Base-by-base conservation (phyloP, 35 echinoderm and acorn worm species). In the Chiridota heheva region DNA sequence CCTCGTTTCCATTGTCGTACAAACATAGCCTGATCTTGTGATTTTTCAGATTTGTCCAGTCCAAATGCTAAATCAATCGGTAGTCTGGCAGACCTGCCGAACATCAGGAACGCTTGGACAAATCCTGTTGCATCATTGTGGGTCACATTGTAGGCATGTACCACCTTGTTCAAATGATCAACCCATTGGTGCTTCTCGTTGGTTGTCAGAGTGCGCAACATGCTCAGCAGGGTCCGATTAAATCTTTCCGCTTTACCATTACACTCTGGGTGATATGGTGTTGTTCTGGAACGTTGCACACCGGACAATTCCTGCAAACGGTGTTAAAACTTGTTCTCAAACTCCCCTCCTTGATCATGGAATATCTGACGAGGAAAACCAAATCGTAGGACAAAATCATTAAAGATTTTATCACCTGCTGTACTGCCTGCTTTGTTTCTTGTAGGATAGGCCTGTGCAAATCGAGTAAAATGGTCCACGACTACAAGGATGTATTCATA, bases 241-340 rank as follows among this genome's bases (percentile, higher is more conserved):
- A 91, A 78, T 3, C 88, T 12, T 80, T 91, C 81, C 15, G 42
- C 70, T 53, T 91, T 55, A 12, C 81, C 81, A 49, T 91, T 85
- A 10, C 87, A 68, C 36, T 76, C n/a, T 2, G 87, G 79, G 44
- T 90, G 87, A 40, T 90, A 90, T 41, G 87, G 87, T 30, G 87
- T 79, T 3, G 73, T 87, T 10, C 85, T 8, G 18, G 82, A 70
- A 25, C 31, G 44, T 71, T 65, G 36, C 5, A 75, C 71, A 18
- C 71, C 71, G 8, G 36, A 20, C 7, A 43, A 15, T 62, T 91
- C n/a, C 48, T 86, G 82, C 4, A 91, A 65, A 36, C 72, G 82
- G 16, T 73, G 43, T 7, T 86, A 87, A 12, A 92, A 30, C 30
- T 80, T 66, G 31, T 79, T 91, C 45, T 90, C 68, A 76, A 90